Conservation (phyloP, 37 sponge, comb jelly and placozoan species). For the Aphrocallistes beatrix region DNA sequence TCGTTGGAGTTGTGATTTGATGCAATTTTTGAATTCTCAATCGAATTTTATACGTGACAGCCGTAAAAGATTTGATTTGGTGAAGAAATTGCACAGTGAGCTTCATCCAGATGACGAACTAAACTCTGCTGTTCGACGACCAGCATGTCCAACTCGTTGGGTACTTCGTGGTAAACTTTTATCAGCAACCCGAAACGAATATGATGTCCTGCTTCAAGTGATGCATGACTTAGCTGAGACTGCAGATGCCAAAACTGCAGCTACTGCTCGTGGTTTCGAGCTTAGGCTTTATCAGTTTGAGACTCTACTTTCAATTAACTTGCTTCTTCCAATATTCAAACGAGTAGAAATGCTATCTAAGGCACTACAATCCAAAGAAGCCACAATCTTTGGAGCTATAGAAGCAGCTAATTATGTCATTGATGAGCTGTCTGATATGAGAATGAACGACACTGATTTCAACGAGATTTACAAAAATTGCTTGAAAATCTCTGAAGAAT, state of each 20-base stretch:
- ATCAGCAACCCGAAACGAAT: background rate
- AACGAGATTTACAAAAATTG: background rate
- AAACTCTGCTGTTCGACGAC: background rate
- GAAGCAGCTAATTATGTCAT: background rate
- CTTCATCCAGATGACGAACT: background rate
- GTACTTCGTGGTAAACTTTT: background rate
- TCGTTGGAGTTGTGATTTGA: background rate
- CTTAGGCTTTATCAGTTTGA: background rate
- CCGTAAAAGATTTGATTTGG: slow-evolving; percentile 9
- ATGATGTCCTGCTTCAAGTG: background rate
- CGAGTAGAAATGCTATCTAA: background rate
- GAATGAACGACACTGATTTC: background rate
- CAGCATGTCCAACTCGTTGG: background rate
- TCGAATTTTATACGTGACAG: background rate
- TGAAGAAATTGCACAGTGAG: background rate
- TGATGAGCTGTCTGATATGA: background rate
- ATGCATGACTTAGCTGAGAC: background rate
- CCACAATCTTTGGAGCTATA: background rate
- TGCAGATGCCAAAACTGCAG: background rate
- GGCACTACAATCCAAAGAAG: background rate
- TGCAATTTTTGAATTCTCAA: background rate
- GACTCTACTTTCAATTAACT: background rate
- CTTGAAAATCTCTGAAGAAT: background rate
- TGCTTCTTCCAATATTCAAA: background rate
- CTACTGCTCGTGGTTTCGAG: background rate